Evolutionary conservation across 2,888 invertebrate species (phyloP).

Genomic region (Rhagonycha lutea): DNA sequence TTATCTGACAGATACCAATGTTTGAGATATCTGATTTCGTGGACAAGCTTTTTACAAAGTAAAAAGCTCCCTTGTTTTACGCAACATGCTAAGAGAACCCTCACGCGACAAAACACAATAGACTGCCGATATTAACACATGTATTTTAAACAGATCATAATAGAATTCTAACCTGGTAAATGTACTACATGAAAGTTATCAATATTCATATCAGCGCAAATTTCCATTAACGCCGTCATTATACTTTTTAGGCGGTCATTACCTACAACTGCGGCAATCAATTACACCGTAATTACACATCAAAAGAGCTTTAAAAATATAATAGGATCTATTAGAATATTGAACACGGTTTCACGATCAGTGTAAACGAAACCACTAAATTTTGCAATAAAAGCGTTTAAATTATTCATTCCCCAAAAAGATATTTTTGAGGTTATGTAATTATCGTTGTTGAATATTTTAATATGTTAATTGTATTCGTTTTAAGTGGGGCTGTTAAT

Average conservation of each 20-base stretch:
- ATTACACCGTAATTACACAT: constrained; percentile 18
- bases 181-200: constrained; percentile 16
- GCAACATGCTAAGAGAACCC: constrained; percentile 30
- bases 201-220: constrained; percentile 29
- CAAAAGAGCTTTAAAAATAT: constrained; percentile 8
- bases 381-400: neutral
- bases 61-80: constrained; percentile 19
- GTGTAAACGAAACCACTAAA: neutral
- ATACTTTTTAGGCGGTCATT: constrained; percentile 29
- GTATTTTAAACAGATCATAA: constrained; percentile 36
- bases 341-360: neutral
- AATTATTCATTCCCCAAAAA: neutral
- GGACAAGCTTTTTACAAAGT: constrained; percentile 20
- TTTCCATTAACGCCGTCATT: constrained; percentile 33
- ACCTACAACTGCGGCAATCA: constrained; percentile 26
- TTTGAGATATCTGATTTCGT: constrained; percentile 37
- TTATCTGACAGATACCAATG: constrained; percentile 36
- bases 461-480: neutral
- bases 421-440: neutral
- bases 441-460: neutral
- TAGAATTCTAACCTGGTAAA: constrained; percentile 23
- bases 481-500: neutral
- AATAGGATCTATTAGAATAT: neutral
- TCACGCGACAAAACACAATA: constrained; percentile 31
- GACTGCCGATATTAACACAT: constrained; percentile 33